These are phyloP conservation scores for Drosophila nr. fundita DNA, from an alignment of 2,888 invertebrate genomes.

Conservation along the genomic window DNA sequence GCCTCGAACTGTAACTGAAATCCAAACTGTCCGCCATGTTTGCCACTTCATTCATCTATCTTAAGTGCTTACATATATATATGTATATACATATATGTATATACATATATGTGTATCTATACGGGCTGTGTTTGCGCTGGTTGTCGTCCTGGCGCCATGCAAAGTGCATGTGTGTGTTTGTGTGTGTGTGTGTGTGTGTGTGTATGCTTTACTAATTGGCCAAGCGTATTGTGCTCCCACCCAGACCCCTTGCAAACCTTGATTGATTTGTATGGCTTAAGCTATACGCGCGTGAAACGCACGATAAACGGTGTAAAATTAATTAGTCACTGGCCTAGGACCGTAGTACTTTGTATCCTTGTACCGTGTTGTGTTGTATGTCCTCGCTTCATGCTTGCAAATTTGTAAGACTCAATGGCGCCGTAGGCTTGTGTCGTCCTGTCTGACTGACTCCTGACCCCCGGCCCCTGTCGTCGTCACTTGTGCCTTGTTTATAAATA, in stretches of 20 bases:
- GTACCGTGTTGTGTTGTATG: background rate
- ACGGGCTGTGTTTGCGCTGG: conserved; percentile 23
- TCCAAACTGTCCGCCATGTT: conserved; percentile 67
- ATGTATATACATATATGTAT: conserved; percentile 4
- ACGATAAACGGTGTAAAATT: conserved; percentile 77
- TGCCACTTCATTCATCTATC: conserved; percentile 80
- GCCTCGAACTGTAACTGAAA: conserved; percentile 53
- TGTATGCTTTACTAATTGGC: conserved; percentile 76
- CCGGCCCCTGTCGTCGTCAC: conserved; percentile 1
- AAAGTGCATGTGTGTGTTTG: conserved; percentile 54
- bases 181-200: conserved; percentile 25
- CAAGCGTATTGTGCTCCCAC: conserved; percentile 19
- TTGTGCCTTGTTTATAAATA: conserved; percentile 60
- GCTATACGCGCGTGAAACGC: conserved; percentile 62
- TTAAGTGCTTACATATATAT: conserved; percentile 62
- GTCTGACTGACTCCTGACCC: conserved; percentile 25
- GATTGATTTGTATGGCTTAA: conserved; percentile 78
- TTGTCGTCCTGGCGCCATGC: conserved; percentile 65
- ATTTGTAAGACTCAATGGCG: conserved; percentile 19
- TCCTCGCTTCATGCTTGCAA: conserved; percentile 31
- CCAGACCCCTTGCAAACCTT: conserved; percentile 9
- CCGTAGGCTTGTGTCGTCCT: conserved; percentile 40
- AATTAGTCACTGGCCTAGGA: conserved; percentile 62
- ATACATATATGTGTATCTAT: background rate
- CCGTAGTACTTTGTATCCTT: conserved; percentile 14